Evolutionary conservation across 2,888 invertebrate species (phyloP).

Genomic region (Dermolepida albohirtum): DNA sequence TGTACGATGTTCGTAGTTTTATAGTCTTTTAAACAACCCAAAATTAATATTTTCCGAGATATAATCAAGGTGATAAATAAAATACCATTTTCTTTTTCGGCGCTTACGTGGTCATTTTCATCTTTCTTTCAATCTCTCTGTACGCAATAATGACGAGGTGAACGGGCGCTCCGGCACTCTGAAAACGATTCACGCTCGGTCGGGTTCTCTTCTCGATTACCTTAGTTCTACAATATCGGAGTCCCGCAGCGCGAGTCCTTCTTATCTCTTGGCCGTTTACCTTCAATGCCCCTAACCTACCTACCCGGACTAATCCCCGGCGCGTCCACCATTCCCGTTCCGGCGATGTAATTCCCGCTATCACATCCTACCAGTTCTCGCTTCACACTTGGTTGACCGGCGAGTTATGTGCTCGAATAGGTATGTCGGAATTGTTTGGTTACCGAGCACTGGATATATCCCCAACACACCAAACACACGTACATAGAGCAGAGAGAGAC

Average conservation of each 20-base stretch:
- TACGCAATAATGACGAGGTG: slow-evolving; percentile 32
- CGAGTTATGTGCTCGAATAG: slow-evolving; percentile 58
- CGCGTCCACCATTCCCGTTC: slow-evolving; percentile 63
- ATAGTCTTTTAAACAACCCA: too few relatives aligned
- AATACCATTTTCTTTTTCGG: not conserved
- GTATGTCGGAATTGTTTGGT: slow-evolving; percentile 53
- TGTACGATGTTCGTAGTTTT: too few relatives aligned
- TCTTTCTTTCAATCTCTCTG: not conserved
- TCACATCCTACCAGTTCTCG: slow-evolving; percentile 62
- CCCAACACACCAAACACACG: slow-evolving; percentile 21
- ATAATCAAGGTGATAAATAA: too few relatives aligned
- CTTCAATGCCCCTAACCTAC: slow-evolving; percentile 54
- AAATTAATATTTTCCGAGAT: too few relatives aligned
- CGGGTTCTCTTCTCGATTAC: slow-evolving; percentile 57
- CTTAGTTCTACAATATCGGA: slow-evolving; percentile 56
- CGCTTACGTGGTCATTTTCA: slow-evolving; percentile 19
- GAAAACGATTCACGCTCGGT: slow-evolving; percentile 40
- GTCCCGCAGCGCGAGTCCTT: slow-evolving; percentile 57
- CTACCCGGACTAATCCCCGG: slow-evolving; percentile 52
- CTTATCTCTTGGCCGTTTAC: slow-evolving; percentile 60
- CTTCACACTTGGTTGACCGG: slow-evolving; percentile 60
- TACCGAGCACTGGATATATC: slow-evolving; percentile 44
- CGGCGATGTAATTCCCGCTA: slow-evolving; percentile 65
- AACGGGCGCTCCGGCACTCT: slow-evolving; percentile 1
- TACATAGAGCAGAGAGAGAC: too few relatives aligned